phyloP scores from a whole-genome alignment of 2,888 invertebrate genomes.

The Cosmia trapezina region DNA sequence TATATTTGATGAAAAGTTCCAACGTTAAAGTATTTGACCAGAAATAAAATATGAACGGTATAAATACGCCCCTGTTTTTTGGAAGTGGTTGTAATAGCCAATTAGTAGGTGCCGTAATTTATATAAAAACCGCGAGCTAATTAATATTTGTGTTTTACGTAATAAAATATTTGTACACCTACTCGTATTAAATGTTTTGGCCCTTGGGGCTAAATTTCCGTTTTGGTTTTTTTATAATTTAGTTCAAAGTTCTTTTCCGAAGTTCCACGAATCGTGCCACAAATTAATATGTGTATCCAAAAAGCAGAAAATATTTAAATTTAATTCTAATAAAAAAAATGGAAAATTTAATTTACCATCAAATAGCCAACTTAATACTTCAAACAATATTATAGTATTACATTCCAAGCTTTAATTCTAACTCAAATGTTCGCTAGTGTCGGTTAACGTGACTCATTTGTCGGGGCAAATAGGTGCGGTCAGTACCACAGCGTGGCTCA shows the following conservation, averaged over 20 bases:
- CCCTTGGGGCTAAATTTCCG: background rate
- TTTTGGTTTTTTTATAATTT: background rate
- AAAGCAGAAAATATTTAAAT: background rate
- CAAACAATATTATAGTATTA: too few species aligned
- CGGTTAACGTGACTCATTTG: slow-evolving; percentile 40
- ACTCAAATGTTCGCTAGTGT: slow-evolving; percentile 37
- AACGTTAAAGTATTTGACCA: too few species aligned
- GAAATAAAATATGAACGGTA: background rate
- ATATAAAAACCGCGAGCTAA: slow-evolving; percentile 12
- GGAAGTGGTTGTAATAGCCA: slow-evolving; percentile 1
- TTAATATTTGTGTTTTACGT: background rate
- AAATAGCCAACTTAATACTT: background rate
- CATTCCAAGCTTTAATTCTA: slow-evolving; percentile 25
- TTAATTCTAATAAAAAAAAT: background rate
- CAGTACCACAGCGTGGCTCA: slow-evolving; percentile 12
- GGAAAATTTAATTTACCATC: background rate
- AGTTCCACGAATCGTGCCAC: background rate
- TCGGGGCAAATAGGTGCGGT: slow-evolving; percentile 50
- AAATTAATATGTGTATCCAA: background rate
- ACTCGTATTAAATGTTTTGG: background rate
- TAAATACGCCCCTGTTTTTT: background rate
- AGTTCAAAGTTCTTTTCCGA: slow-evolving; percentile 1
- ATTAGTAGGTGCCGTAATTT: slow-evolving; percentile 22
- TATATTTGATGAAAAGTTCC: too few species aligned
- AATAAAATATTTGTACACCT: slow-evolving; percentile 12